Evolutionary conservation across 2,797 vertebrate genomes (phyloP), one percentile per base, ranked within the genome.

Genomic region (Sebastes vulpes): DNA sequence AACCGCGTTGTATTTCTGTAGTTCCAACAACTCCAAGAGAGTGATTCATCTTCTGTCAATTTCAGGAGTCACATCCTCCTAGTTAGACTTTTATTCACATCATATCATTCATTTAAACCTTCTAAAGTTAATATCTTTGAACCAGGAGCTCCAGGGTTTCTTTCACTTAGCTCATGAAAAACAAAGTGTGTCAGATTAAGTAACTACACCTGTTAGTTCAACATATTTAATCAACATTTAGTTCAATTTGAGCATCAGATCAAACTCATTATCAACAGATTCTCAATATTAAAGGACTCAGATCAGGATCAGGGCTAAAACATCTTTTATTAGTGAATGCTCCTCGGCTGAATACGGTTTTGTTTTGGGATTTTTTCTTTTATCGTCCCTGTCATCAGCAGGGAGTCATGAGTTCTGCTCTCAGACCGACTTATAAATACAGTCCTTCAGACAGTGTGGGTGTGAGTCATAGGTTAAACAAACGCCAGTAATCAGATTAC

Each of bases 331-430:
- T 7, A 12, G 6, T 14, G 1, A 56, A 69, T 5, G 53, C 31
- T 48, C 0, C 59, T 53, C 11, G 11, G 63, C 35, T 53, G 74
- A 7, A 8, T 20, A 32, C 1, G 38, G 38, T 29, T 16, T 46
- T 8, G 16, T 16, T 29, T 32, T 57, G 28, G 12, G 18, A 46
- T 10, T 10, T 61, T 28, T 2, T 16, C 25, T 18, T 35, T 53
- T 57, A 42, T 8, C 26, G 5, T 42, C 38, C 14, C 26, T 2
- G 18, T 64, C 57, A 53, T 77, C 68, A 79, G 72, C 59, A 18
- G 52, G 31, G 52, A 77, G 64, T 85, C 86, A 82, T 53, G 73
- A 26, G 80, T 78, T 83, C 65, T 56, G 38, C 53, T 59, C 52
- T 67, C 52, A 80, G 38, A 72, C 68, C 35, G 48, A 48, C 31